These are phyloP conservation scores for Caenorhabditis inopinata DNA, from an alignment of 1,140 invertebrate genomes.

Conservation along the genomic window DNA sequence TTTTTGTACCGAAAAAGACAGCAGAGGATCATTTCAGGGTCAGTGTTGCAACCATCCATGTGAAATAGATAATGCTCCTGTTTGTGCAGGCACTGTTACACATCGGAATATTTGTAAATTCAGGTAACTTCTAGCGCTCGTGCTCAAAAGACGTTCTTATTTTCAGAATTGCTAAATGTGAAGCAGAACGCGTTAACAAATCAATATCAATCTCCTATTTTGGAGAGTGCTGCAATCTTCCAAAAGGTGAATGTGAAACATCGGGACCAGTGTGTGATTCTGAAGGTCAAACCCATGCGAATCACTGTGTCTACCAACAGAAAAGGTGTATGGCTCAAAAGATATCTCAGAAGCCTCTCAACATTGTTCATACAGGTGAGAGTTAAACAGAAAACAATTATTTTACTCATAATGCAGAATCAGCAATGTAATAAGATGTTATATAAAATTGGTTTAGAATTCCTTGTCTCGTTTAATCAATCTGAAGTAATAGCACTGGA, in stretches of 20 bases:
- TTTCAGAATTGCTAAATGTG: conserved; percentile 47
- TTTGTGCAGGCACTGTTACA: conserved; percentile 40
- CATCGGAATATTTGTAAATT: conserved; percentile 44
- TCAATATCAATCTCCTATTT: conserved; percentile 23
- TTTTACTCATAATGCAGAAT: too few relatives aligned
- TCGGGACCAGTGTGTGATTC: conserved; percentile 44
- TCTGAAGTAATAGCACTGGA: too few relatives aligned
- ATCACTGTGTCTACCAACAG: conserved; percentile 34
- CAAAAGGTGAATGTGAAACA: conserved; percentile 35
- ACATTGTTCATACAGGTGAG: conserved; percentile 45
- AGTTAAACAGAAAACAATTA: too few relatives aligned
- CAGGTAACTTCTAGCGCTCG: neutral
- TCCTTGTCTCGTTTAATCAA: too few relatives aligned
- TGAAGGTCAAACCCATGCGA: conserved; percentile 38
- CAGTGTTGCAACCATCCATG: conserved; percentile 43
- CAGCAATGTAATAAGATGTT: too few relatives aligned
- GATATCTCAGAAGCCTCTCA: conserved; percentile 22
- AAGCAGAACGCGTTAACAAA: conserved; percentile 33
- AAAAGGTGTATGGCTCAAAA: conserved; percentile 37
- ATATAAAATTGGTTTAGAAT: too few relatives aligned
- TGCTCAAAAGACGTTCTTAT: too few relatives aligned
- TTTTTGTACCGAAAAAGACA: too few relatives aligned
- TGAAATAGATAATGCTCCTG: conserved; percentile 25
- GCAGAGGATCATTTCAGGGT: conserved; percentile 22
- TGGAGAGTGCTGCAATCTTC: conserved; percentile 41